Percentiles rank a stretch among this genome's conserved stretches.
Conservation (phyloP, 2,113 vertebrate species). For the Ophthalmolycus amberensis region DNA sequence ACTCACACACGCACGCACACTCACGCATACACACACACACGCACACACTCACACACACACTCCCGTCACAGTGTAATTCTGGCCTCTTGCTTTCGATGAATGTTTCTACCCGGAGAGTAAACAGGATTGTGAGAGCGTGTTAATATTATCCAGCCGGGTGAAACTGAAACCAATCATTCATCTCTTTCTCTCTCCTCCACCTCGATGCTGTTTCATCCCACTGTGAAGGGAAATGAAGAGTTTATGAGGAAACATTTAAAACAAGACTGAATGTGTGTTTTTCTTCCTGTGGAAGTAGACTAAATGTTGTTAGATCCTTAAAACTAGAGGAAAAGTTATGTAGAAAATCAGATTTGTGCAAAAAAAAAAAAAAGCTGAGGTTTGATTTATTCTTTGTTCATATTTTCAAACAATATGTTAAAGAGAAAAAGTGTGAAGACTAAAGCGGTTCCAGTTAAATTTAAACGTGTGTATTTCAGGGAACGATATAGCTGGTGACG, state of each 20-base stretch:
- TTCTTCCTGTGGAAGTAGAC: background rate
- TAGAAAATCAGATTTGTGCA: too few species aligned
- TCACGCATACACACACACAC: slow-evolving; percentile 14
- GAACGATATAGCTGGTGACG: too few species aligned
- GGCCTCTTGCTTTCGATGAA: slow-evolving; percentile 46
- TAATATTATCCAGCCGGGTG: slow-evolving; percentile 51
- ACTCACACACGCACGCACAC: too few species aligned
- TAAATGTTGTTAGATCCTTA: background rate
- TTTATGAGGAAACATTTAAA: background rate
- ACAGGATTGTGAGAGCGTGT: slow-evolving; percentile 46
- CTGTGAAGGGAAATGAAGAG: slow-evolving; percentile 1
- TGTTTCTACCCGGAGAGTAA: slow-evolving; percentile 48
- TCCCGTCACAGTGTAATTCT: slow-evolving; percentile 45
- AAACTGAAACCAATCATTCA: slow-evolving; percentile 43
- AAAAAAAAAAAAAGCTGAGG: too few species aligned
- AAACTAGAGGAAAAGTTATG: background rate
- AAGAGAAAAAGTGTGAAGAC: background rate
- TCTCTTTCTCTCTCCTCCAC: background rate
- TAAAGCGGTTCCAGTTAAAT: background rate
- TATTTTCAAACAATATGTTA: background rate
- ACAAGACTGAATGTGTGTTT: background rate
- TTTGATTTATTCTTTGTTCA: background rate
- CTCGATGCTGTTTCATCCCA: background rate
- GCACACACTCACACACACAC: slow-evolving; percentile 27
- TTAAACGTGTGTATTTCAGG: too few species aligned